Conservation (phyloP, 2,113 vertebrate genomes). For the Amphilophus citrinellus region DNA sequence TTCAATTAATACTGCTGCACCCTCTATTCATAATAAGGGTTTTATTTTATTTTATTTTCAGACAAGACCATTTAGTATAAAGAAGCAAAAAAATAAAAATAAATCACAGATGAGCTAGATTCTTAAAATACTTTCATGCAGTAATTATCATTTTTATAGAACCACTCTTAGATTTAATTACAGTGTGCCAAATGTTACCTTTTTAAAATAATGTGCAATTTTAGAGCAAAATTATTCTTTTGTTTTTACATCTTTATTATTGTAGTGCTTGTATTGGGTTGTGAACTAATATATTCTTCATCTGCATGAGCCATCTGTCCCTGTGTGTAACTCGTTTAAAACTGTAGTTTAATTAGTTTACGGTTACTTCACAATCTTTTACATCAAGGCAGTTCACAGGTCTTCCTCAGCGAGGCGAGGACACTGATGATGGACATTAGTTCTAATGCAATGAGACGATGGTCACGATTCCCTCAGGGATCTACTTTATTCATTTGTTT, state of each 20-base stretch:
- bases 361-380: slow-evolving; percentile 35
- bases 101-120: not conserved
- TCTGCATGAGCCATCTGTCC: slow-evolving; percentile 21
- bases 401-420: slow-evolving; percentile 36
- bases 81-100: not conserved
- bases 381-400: slow-evolving; percentile 40
- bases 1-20: not conserved
- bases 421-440: slow-evolving; percentile 40
- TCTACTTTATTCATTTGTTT: slow-evolving; percentile 72
- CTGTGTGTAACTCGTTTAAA: slow-evolving; percentile 29
- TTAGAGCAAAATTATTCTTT: not conserved
- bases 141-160: not conserved
- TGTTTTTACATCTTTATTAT: not conserved
- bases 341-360: slow-evolving; percentile 44
- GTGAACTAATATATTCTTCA: slow-evolving; percentile 27
- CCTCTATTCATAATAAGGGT: too few relatives aligned
- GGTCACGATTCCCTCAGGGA: slow-evolving; percentile 50
- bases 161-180: not conserved
- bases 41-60: too few relatives aligned
- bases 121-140: not conserved
- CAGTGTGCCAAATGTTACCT: not conserved
- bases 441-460: slow-evolving; percentile 66
- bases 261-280: not conserved
- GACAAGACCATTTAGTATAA: not conserved
- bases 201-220: not conserved